phyloP scores from a whole-genome alignment of 2,797 vertebrate genomes.

The Manis crassicaudata region DNA sequence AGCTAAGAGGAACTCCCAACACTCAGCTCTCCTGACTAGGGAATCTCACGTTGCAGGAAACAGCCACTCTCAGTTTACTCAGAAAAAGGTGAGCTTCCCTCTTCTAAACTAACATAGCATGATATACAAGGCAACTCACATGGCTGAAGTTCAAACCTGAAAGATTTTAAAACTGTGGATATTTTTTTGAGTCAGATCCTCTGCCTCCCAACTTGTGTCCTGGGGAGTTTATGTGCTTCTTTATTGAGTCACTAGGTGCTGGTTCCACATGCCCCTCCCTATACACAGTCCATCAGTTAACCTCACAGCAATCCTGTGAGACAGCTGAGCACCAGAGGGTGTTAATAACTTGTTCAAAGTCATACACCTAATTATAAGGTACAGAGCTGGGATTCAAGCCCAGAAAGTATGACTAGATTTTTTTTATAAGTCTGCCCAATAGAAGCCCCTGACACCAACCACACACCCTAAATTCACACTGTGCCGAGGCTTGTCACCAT shows the following conservation, averaged over 20 bases:
- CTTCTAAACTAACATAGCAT: not conserved
- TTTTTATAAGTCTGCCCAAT: not conserved
- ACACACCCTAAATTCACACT: not conserved
- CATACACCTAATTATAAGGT: conserved; percentile 32
- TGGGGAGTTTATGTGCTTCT: not conserved
- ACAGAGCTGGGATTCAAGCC: not conserved
- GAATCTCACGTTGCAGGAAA: too few relatives aligned
- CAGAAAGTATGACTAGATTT: conserved; percentile 9
- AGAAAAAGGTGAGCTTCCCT: not conserved
- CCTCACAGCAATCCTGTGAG: not conserved
- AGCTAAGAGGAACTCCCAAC: not conserved
- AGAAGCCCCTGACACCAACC: not conserved
- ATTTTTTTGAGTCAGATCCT: not conserved
- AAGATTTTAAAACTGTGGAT: not conserved
- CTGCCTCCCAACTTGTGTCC: not conserved
- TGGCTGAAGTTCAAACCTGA: not conserved
- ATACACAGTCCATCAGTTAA: not conserved
- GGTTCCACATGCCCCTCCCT: not conserved
- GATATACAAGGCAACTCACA: not conserved
- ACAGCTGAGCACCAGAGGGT: not conserved
- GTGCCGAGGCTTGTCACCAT: not conserved
- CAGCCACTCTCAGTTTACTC: not conserved
- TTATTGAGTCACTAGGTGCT: not conserved
- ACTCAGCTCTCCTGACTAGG: accelerated
- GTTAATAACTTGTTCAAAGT: not conserved